Evolutionary conservation across 2,888 invertebrate species (phyloP), one percentile per base, ranked within the genome.

Genomic region (Campoplex capitator): DNA sequence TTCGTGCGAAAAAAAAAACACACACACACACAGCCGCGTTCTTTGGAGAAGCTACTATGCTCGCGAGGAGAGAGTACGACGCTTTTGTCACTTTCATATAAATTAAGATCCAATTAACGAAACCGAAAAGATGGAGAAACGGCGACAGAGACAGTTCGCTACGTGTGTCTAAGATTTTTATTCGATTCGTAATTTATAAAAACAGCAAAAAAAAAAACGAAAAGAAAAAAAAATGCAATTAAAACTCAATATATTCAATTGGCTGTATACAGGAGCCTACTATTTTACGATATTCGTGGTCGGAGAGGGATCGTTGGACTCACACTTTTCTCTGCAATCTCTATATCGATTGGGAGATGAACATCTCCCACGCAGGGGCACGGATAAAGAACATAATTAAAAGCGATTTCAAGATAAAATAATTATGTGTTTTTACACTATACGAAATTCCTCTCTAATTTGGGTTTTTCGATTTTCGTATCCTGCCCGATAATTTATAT

Each of bases 91-190:
- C 74, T 77, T 80, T 74, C 67, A 76, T 80, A 71, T 84, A 83
- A 88, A 84, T 84, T 84, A 86, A 88, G 80, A 68, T 84, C 88
- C 84, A 88, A 83, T 86, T 88, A 86, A 85, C 65, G 58, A 74
- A 51, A 28, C 45, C 51, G 32, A 54, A 76, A 75, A 77, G 9
- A n/a, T 11, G 65, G 74, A 67, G 54, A 75, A 48, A 11, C 68
- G 9, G 68, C 32, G 42, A 80, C 3, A 38, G 68, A 42, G 51
- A 80, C 74, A 62, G 74, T 84, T 73, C 11, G 58, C 77, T 79
- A 73, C 74, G 70, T 70, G 58, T 84, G 71, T 77, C 48, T 75
- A 42, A 65, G 23, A 13, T 83, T 71, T 76, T 48, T 77, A 73
- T 83, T 65, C 77, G 67, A 73, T 77, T 77, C 51, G 11, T 32